A percentile compares a stretch with the other conserved stretches of the same genome.
These are phyloP conservation scores for Lysiphlebus fabarum DNA, from an alignment of 1,140 invertebrate species.

Conservation along the genomic window DNA sequence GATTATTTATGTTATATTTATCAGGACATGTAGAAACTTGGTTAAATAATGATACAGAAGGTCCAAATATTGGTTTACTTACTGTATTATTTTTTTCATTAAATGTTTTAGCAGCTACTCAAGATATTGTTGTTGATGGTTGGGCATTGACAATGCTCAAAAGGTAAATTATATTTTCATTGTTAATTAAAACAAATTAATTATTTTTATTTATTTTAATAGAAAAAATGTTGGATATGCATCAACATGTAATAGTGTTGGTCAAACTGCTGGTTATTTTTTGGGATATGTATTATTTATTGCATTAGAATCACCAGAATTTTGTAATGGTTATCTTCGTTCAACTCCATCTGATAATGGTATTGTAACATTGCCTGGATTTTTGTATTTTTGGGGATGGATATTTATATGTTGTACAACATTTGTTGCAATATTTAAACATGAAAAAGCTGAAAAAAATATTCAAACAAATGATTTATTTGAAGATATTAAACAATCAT, in stretches of 20 bases:
- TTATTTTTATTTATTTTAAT: conserved; percentile 14
- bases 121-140: conserved; percentile 99
- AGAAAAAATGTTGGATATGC: conserved; percentile 96
- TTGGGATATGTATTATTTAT: conserved; percentile 96
- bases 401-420: conserved; percentile 90
- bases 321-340: conserved; percentile 92
- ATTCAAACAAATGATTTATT: conserved; percentile 55
- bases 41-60: conserved; percentile 63
- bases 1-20: conserved; percentile 80
- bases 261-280: conserved; percentile 97
- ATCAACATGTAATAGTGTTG: conserved; percentile 97
- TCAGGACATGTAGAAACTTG: conserved; percentile 72
- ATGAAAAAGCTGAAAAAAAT: conserved; percentile 63
- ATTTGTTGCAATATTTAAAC: conserved; percentile 84
- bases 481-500: conserved; percentile 75
- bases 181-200: no score
- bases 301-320: conserved; percentile 93
- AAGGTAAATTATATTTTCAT: conserved; percentile 53
- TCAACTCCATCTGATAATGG: conserved; percentile 65
- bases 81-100: conserved; percentile 87
- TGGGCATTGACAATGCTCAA: conserved; percentile 99
- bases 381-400: conserved; percentile 94
- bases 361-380: conserved; percentile 84
- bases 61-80: conserved; percentile 78
- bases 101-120: conserved; percentile 96